Evolutionary conservation across 2,888 invertebrate genomes (phyloP), one percentile per base, ranked within the genome.

Genomic region (Drosophila bunnanda): DNA sequence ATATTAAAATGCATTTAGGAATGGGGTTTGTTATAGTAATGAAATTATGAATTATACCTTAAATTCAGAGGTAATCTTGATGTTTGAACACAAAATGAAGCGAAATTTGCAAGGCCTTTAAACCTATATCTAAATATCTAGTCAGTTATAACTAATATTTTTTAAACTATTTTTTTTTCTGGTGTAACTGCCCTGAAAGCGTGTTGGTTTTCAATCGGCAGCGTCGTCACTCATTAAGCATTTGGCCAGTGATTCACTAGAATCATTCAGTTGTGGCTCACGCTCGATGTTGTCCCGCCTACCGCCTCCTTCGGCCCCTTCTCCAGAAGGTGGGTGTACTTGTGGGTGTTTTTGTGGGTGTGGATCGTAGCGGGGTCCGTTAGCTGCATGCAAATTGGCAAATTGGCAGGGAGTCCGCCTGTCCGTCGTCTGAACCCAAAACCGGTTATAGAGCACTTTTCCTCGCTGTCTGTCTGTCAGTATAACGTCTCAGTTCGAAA

Each of bases 181-280:
- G 20, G 50, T 50, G 8, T 25, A 36, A 5, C 38, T 30, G 56
- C 53, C 32, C 44, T 30, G 39, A 41, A 65, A 54, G n/a, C 39
- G 12, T 48, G 9, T 17, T 28, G 48, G 25, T 46, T 56, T 46
- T 46, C 46, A 34, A 39, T 34, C 32, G 8, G 17, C 36, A 30
- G 36, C 68, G 65, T 79, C 71, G 76, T 88, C 76, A 88, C 76
- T 83, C 60, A 80, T 80, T 72, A 76, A 76, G 60, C 66, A 78
- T 82, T 82, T 75, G 64, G 46, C 72, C 76, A 65, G 55, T 83
- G 82, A 83, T 76, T 83, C 89, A 83, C 83, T 78, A 80, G 53
- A 62, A 78, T 30, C 72, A 76, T 86, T 83, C 66, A 80, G 69
- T 86, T 83, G 78, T 76, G 68, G 79, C 81, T 56, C 88, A 88